Conservation (phyloP, 2,888 invertebrate genomes). For the Morpho achilles region DNA sequence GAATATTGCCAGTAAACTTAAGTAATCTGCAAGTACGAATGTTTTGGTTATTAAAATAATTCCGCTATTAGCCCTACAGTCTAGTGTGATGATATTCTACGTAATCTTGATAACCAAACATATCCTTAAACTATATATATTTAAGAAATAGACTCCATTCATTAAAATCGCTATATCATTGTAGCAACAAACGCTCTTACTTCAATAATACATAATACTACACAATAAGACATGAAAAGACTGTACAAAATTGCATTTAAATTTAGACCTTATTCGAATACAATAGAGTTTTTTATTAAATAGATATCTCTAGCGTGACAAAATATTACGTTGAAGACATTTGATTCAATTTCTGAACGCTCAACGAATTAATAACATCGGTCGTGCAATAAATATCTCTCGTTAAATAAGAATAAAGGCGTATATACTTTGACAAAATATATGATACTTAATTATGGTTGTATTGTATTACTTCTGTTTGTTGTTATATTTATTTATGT, state of each 20-base stretch:
- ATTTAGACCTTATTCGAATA: too few species aligned
- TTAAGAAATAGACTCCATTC: too few species aligned
- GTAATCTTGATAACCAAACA: background rate
- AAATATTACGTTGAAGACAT: background rate
- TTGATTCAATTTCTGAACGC: constrained; percentile 6
- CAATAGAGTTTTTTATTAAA: too few species aligned
- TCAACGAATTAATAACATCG: background rate
- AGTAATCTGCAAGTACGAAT: too few species aligned
- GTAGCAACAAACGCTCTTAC: background rate
- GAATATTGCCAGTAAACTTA: too few species aligned
- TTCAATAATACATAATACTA: background rate
- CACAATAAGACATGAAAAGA: background rate
- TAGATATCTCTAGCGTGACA: background rate
- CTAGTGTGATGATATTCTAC: too few species aligned
- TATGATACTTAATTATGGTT: background rate
- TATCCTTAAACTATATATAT: background rate
- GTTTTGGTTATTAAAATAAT: too few species aligned
- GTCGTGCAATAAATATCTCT: background rate
- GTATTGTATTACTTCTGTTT: constrained; percentile 2
- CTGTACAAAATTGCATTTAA: too few species aligned
- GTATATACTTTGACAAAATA: background rate
- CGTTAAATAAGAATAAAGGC: background rate
- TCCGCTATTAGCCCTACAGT: too few species aligned
- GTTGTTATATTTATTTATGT: constrained; percentile 15
- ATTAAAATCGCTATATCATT: background rate